Evolutionary conservation across 2,888 invertebrate species (phyloP).

Genomic region (Hecatera dysodea): DNA sequence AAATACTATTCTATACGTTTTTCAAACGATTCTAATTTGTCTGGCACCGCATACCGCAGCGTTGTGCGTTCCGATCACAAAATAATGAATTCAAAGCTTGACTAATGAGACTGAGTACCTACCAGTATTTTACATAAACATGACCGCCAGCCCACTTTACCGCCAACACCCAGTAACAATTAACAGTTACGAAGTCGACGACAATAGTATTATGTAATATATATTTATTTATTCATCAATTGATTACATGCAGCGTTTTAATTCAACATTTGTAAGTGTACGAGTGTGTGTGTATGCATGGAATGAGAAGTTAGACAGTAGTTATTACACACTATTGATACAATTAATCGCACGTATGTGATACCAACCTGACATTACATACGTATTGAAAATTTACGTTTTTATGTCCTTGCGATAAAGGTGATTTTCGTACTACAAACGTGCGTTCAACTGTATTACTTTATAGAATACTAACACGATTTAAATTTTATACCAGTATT

Average conservation of each 20-base stretch:
- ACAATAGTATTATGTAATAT: neutral
- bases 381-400: neutral
- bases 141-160: too few relatives aligned
- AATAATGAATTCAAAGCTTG: too few relatives aligned
- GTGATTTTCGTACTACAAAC: neutral
- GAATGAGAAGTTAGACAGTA: conserved; percentile 11
- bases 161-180: too few relatives aligned
- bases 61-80: too few relatives aligned
- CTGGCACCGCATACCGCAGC: too few relatives aligned
- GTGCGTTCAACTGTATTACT: conserved; percentile 12
- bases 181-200: neutral
- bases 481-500: conserved; percentile 11
- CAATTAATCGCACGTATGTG: neutral
- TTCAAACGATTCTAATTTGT: too few relatives aligned
- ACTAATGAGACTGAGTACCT: too few relatives aligned
- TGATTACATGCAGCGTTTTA: conserved; percentile 82
- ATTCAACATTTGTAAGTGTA: conserved; percentile 84
- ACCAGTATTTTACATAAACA: too few relatives aligned
- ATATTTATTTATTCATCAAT: conserved; percentile 19
- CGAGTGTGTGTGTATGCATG: conserved; percentile 41
- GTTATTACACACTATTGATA: conserved; percentile 3
- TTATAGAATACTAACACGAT: conserved; percentile 23
- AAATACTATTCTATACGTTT: too few relatives aligned
- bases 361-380: neutral
- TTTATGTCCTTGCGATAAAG: neutral